A percentile compares a stretch with the other conserved stretches of the same genome.
These are phyloP conservation scores for Indicator indicator DNA, from an alignment of 2,113 vertebrate genomes.

Conservation along the genomic window DNA sequence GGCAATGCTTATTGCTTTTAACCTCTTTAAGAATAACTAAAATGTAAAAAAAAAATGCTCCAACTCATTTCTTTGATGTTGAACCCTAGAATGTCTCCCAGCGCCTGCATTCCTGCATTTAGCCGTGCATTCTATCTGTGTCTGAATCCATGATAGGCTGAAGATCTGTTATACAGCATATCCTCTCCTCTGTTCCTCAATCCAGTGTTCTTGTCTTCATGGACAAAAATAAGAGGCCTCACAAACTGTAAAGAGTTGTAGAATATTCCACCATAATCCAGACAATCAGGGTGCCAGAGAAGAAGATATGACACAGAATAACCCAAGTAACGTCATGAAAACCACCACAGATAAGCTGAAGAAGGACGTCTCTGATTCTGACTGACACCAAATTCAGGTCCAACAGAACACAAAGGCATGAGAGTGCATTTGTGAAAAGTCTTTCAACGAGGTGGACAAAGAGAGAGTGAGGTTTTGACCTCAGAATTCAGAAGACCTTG, in stretches of 20 bases:
- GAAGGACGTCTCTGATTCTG: background rate
- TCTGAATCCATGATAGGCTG: background rate
- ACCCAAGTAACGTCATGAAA: background rate
- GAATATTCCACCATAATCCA: background rate
- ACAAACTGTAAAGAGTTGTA: background rate
- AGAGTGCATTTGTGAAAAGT: background rate
- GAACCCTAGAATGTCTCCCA: background rate
- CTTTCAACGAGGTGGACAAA: background rate
- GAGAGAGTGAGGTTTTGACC: background rate
- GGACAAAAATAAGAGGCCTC: background rate
- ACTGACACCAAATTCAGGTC: background rate
- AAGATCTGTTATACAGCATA: background rate
- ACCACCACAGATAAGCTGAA: background rate
- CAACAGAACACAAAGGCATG: background rate
- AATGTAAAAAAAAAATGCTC: background rate
- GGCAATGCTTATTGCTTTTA: background rate
- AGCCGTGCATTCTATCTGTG: background rate
- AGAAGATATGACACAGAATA: background rate
- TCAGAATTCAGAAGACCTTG: background rate
- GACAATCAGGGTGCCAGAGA: accelerated
- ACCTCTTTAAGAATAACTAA: background rate
- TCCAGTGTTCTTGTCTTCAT: background rate
- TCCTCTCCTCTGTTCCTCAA: background rate
- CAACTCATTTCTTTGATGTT: background rate
- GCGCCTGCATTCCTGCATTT: background rate